Evolutionary conservation across 2,113 vertebrate species (phyloP).

Genomic region (Epinephelus moara): DNA sequence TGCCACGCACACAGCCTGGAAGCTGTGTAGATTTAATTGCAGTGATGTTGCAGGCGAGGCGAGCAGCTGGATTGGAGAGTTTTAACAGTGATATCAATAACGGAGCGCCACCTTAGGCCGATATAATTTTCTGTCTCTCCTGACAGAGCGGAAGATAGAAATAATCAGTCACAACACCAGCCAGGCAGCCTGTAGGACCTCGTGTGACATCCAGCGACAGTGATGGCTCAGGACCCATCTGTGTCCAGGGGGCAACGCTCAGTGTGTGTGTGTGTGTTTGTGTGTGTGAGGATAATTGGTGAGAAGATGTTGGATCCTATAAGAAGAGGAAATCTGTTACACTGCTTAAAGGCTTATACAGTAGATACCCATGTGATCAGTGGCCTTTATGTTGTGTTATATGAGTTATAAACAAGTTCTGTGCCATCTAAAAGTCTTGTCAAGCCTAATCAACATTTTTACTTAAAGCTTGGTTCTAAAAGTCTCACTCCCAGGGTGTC

Average conservation of each 20-base stretch:
- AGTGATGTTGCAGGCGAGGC: slow-evolving; percentile 70
- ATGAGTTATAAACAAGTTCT: not conserved
- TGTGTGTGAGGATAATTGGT: slow-evolving; percentile 60
- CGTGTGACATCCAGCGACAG: slow-evolving; percentile 71
- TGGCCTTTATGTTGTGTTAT: not conserved
- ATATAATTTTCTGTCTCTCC: slow-evolving; percentile 78
- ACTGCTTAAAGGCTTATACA: slow-evolving; percentile 32
- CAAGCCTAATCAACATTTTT: not conserved
- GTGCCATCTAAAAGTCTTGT: too few relatives aligned
- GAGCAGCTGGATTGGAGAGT: slow-evolving; percentile 78
- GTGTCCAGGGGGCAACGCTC: slow-evolving; percentile 68
- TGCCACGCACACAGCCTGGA: slow-evolving; percentile 69
- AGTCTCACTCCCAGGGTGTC: too few relatives aligned
- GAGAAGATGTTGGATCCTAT: slow-evolving; percentile 56
- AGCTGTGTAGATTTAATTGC: slow-evolving; percentile 79
- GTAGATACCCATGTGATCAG: slow-evolving; percentile 10
- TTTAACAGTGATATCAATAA: slow-evolving; percentile 83
- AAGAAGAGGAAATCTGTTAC: slow-evolving; percentile 42
- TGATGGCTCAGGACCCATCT: slow-evolving; percentile 78
- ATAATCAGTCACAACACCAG: slow-evolving; percentile 81
- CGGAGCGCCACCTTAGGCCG: slow-evolving; percentile 72
- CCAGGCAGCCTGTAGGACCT: slow-evolving; percentile 76
- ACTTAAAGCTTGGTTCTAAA: not conserved
- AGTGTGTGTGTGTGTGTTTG: slow-evolving; percentile 15
- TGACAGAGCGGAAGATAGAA: slow-evolving; percentile 82